These are phyloP conservation scores for Sula dactylatra DNA, from an alignment of 2,113 vertebrate genomes.

Conservation along the genomic window DNA sequence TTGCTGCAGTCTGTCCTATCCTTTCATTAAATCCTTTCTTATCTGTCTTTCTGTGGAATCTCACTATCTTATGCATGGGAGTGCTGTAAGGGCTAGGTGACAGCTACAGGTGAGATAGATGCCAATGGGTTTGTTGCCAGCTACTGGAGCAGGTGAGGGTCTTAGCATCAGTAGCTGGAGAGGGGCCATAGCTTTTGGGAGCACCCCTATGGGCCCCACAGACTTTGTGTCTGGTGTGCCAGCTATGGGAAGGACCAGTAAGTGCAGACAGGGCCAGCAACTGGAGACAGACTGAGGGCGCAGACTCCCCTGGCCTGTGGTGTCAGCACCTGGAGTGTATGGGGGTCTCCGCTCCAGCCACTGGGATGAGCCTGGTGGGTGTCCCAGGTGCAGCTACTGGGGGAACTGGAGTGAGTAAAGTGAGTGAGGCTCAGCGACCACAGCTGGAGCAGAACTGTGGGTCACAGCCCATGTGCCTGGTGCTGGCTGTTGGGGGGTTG, in stretches of 20 bases:
- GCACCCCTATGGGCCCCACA: background rate
- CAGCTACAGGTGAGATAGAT: background rate
- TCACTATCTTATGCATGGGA: background rate
- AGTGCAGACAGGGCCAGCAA: background rate
- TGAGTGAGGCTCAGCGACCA: background rate
- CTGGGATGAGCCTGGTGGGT: background rate
- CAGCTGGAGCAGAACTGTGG: background rate
- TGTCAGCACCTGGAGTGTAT: background rate
- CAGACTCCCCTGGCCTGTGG: no score
- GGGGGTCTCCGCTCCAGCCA: background rate
- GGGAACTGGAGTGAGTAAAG: background rate
- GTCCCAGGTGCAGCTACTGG: background rate
- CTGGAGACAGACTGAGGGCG: background rate
- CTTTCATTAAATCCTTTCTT: background rate
- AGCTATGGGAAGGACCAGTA: no score
- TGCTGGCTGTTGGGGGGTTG: rapidly evolving
- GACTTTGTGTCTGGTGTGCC: background rate
- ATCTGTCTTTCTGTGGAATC: background rate
- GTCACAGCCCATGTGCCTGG: background rate
- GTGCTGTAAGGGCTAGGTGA: background rate
- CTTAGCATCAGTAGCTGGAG: background rate
- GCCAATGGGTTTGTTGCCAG: background rate
- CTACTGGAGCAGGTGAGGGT: background rate
- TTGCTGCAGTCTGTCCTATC: no score
- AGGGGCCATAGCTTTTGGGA: background rate